A percentile compares a stretch with the other conserved stretches of the same genome.
Conservation (phyloP, 2,113 vertebrate genomes). For the Montifringilla adamsi region DNA sequence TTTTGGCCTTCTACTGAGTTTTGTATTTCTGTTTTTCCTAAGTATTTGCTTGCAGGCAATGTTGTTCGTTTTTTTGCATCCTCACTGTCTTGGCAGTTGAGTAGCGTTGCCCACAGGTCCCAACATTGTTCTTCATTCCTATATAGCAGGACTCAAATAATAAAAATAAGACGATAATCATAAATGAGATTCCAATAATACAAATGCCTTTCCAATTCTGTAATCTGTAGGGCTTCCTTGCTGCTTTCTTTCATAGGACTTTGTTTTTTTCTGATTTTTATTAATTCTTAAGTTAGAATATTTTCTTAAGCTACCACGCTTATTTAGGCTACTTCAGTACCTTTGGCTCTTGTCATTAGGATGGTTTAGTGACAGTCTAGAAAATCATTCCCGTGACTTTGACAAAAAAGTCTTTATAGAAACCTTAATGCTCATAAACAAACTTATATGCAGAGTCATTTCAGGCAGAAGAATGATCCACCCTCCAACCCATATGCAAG, state of each 20-base stretch:
- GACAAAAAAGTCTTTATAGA: not conserved
- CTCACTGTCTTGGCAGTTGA: not conserved
- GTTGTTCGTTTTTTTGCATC: not conserved
- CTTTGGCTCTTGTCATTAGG: not conserved
- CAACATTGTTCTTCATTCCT: not conserved
- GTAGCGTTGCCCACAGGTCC: not conserved
- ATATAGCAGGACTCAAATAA: not conserved
- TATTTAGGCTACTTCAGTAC: not conserved
- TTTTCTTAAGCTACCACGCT: not conserved
- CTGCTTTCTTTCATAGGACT: not conserved
- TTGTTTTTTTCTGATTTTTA: not conserved
- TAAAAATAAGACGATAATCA: not conserved
- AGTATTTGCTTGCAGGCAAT: not conserved
- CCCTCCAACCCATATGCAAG: not conserved
- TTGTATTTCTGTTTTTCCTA: not conserved
- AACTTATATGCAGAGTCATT: not conserved
- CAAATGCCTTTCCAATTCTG: not conserved
- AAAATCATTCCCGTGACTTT: not conserved
- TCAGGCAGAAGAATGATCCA: not conserved
- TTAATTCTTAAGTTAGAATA: not conserved
- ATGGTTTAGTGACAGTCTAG: not conserved
- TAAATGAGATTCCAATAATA: not conserved
- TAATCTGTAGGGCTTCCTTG: not conserved
- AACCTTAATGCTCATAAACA: not conserved
- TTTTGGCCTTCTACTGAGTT: not conserved